These are phyloP conservation scores for Setipinna tenuifilis DNA, from an alignment of 2,797 vertebrate species.

Conservation along the genomic window DNA sequence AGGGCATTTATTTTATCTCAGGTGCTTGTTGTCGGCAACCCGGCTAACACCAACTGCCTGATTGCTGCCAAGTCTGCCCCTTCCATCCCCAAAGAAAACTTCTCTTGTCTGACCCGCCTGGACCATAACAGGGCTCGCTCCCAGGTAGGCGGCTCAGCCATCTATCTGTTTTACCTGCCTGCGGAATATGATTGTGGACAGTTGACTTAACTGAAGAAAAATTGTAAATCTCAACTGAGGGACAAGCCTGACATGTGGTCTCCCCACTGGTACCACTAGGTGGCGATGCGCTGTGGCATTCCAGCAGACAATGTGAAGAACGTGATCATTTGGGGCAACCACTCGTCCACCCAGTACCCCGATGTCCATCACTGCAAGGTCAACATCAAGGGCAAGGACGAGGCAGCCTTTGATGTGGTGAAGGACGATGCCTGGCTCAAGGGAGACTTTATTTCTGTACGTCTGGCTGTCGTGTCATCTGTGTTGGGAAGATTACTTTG, in stretches of 20 bases:
- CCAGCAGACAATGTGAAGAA: conserved; percentile 82
- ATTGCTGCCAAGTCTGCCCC: conserved; percentile 85
- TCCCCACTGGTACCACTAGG: conserved; percentile 57
- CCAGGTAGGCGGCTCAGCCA: conserved; percentile 71
- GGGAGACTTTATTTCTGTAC: conserved; percentile 84
- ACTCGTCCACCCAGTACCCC: conserved; percentile 89
- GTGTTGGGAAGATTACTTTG: neutral
- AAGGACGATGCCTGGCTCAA: conserved; percentile 88
- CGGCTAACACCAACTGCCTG: conserved; percentile 88
- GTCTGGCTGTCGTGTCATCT: conserved; percentile 40
- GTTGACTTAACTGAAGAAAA: neutral
- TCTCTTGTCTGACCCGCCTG: conserved; percentile 87
- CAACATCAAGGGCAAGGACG: conserved; percentile 78
- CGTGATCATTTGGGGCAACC: conserved; percentile 90
- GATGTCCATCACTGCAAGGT: conserved; percentile 84
- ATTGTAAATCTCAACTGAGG: neutral
- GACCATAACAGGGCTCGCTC: conserved; percentile 88
- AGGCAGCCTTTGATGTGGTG: conserved; percentile 80
- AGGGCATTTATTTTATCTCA: neutral
- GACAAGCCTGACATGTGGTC: neutral
- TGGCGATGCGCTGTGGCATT: conserved; percentile 81
- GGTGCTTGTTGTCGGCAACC: conserved; percentile 89
- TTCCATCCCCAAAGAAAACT: conserved; percentile 88
- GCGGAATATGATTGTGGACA: neutral
- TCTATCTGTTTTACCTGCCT: neutral